phyloP scores from a whole-genome alignment of 2,113 vertebrate species.

The Channa maculata region DNA sequence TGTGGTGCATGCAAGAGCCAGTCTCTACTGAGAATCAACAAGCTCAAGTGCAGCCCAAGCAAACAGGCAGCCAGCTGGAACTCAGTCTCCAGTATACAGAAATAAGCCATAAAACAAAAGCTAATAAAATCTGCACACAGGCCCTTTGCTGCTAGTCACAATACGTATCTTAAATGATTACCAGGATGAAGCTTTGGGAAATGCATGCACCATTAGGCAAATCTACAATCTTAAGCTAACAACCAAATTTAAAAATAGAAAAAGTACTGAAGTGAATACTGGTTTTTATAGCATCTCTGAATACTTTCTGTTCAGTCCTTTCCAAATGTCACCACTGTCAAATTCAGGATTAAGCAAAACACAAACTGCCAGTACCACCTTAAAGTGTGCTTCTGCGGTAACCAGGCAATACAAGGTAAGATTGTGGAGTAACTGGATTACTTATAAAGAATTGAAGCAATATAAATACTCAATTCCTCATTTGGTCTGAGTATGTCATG shows the following conservation, averaged over 20 bases:
- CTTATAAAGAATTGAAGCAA: too few relatives aligned
- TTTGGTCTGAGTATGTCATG: too few relatives aligned
- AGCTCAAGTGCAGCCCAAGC: slow-evolving; percentile 9
- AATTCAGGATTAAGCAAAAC: too few relatives aligned
- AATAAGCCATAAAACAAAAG: slow-evolving; percentile 3
- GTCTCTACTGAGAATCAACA: slow-evolving; percentile 27
- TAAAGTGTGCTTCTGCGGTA: too few relatives aligned
- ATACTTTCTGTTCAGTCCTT: not conserved
- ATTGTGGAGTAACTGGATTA: too few relatives aligned
- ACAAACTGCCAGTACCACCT: too few relatives aligned
- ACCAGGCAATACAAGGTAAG: too few relatives aligned
- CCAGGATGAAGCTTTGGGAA: not conserved
- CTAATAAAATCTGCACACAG: slow-evolving; percentile 4
- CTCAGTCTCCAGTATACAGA: not conserved
- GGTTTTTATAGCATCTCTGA: not conserved
- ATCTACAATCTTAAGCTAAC: slow-evolving; percentile 1
- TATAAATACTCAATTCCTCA: too few relatives aligned
- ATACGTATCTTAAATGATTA: not conserved
- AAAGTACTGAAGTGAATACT: not conserved
- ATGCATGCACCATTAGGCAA: slow-evolving; percentile 1
- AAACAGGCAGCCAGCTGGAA: slow-evolving; percentile 2
- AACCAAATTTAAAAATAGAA: not conserved
- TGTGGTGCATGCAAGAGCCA: slow-evolving; percentile 6
- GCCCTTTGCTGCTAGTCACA: not conserved
- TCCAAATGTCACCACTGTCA: too few relatives aligned